Base-by-base conservation (phyloP, 2,888 invertebrate species). In the Neria commutata region DNA sequence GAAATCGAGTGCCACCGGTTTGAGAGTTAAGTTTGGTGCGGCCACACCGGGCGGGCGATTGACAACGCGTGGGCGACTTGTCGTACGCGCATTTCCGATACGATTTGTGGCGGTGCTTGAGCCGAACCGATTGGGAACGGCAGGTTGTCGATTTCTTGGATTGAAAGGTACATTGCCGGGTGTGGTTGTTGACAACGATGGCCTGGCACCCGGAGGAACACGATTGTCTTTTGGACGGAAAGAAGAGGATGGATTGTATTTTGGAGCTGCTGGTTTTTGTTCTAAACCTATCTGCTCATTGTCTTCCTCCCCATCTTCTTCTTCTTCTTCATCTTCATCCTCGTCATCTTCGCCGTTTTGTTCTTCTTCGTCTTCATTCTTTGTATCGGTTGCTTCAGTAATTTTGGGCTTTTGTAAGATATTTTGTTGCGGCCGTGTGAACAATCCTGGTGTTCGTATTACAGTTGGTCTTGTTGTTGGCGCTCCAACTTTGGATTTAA, bases 1-100 rank as follows among this genome's bases (percentile, higher is more conserved):
- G 50, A 73, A 77, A 45, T 75, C 74, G 14, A 66, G 69, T 37
- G 79, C 76, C 58, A 77, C 74, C 1, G 81, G 81, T 56, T 77
- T 77, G 2, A 76, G 60, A 3, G 81, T 78, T 25, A 74, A 66
- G 61, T 68, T 73, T 21, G 75, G 72, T 2, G 67, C 66, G 8
- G 67, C 62, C 42, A 74, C 73, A 42, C 74, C 77, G 11, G 69
- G 61, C n/a, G 78, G 79, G 10, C 76, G 72, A 61, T 80, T 80
- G 2, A 74, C 58, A 2, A 80, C 68, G 10, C 77, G 76, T 2
- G 76, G 72, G 42, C 73, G 75, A 54, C 66, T 71, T 1, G 68
- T 58, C 3, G 67, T 61, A n/a, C 70, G 67, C 8, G 64, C 61
- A 49, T 64, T 71, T 8, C 63, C 63, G 19, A 66, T 67, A 29